These are phyloP conservation scores for Wasmannia auropunctata DNA, from an alignment of 1,140 invertebrate genomes.

Conservation along the genomic window DNA sequence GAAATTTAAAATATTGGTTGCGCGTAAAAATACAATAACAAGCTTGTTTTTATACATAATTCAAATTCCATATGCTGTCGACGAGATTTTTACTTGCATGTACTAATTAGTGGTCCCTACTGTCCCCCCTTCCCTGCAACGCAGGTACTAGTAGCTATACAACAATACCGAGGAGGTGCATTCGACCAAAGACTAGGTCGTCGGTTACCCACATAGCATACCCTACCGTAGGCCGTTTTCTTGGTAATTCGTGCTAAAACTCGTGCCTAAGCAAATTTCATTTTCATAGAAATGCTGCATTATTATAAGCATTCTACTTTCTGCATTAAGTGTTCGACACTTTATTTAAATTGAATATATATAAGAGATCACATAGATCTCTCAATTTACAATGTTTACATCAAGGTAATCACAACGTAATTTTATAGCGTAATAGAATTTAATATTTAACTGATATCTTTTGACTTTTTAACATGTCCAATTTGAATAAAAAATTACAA, in stretches of 20 bases:
- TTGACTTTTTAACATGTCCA: background rate
- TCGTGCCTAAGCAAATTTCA: constrained; percentile 78
- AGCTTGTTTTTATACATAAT: constrained; percentile 39
- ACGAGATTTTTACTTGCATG: constrained; percentile 80
- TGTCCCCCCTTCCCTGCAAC: constrained; percentile 83
- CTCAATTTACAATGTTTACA: background rate
- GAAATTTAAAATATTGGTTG: constrained; percentile 14
- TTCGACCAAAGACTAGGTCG: constrained; percentile 85
- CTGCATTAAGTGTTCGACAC: background rate
- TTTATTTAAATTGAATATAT: background rate
- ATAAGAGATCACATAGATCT: background rate
- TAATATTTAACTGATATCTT: background rate
- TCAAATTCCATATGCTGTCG: constrained; percentile 71
- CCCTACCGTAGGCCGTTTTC: constrained; percentile 76
- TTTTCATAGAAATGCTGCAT: constrained; percentile 47
- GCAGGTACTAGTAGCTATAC: constrained; percentile 86
- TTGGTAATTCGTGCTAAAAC: constrained; percentile 79
- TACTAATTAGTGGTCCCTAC: constrained; percentile 84
- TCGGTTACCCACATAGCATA: constrained; percentile 84
- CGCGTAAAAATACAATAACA: constrained; percentile 7
- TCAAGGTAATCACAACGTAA: background rate
- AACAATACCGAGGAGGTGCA: constrained; percentile 85
- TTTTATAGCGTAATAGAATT: background rate
- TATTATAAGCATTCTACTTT: constrained; percentile 27
- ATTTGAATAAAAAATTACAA: background rate